phyloP scores from a whole-genome alignment of 2,888 invertebrate species.

The Athrips mouffetella region DNA sequence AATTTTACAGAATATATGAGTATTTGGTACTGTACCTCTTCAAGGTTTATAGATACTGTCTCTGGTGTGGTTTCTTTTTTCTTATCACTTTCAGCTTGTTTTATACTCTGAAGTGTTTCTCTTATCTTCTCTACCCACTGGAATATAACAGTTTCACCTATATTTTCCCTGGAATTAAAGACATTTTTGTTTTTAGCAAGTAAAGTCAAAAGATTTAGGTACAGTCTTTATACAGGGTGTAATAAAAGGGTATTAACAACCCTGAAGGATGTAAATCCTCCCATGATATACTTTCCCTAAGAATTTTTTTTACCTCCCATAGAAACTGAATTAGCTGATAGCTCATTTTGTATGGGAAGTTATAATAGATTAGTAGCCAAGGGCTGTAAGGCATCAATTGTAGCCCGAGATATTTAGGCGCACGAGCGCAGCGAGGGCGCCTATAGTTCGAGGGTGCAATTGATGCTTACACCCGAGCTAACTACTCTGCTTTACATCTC shows the following conservation, averaged over 20 bases:
- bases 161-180: conserved; percentile 75
- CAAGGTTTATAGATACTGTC: conserved; percentile 41
- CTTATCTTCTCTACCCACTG: conserved; percentile 87
- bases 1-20: neutral
- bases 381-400: too few relatives aligned
- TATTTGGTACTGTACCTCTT: conserved; percentile 37
- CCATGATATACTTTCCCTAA: too few relatives aligned
- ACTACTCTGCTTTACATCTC: too few relatives aligned
- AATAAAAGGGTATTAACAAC: neutral
- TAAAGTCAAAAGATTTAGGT: neutral
- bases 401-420: too few relatives aligned
- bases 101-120: conserved; percentile 72
- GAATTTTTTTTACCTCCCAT: too few relatives aligned
- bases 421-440: too few relatives aligned
- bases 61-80: conserved; percentile 22
- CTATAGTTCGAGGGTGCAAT: too few relatives aligned
- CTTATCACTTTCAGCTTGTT: conserved; percentile 34
- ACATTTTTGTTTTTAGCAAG: neutral
- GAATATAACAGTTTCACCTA: conserved; percentile 84
- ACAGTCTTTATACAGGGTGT: neutral
- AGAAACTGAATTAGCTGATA: too few relatives aligned
- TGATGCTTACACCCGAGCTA: too few relatives aligned
- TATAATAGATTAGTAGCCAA: too few relatives aligned
- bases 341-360: too few relatives aligned
- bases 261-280: too few relatives aligned